Evolutionary conservation across 2,797 vertebrate genomes (phyloP), one percentile per base, ranked within the genome.

Genomic region (Bryconaethiops microstoma): DNA sequence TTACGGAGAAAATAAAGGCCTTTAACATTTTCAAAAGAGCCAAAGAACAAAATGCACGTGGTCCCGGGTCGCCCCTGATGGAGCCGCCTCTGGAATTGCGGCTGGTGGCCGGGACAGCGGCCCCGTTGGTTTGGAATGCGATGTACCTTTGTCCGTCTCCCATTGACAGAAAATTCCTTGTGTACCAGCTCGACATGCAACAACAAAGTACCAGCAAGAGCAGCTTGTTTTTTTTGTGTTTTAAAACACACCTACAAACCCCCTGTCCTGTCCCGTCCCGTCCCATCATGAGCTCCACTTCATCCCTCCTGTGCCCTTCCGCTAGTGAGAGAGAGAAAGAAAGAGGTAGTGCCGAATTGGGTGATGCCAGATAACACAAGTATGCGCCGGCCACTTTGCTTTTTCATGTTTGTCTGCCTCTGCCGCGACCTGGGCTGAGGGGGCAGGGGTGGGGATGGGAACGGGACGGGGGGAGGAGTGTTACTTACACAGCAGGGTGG

Each of bases 111-210:
- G 16, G 3, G 63, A 39, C 5, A 16, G 63, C 5, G 17, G 39
- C 19, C 59, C 68, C 57, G 48, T 74, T 74, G 0, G 62, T 23
- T 12, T n/a, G 57, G 35, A 16, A 29, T 3, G 29, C 29, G 29
- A 3, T 3, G 29, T 29, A 1, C 42, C 42, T 10, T 45, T 45
- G 9, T 45, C 42, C 42, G 2, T 35, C 23, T 35, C 63, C 9
- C 40, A 45, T 42, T n/a, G 35, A 81, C 75, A 92, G 92, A 88
- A 86, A 64, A 16, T 64, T 86, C 88, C 89, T 91, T 91, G 86
- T 91, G 81, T 81, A 81, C 89, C 86, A 67, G 83, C 91, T 90
- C 87, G 86, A 91, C 84, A 79, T 84, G 81, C 84, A 86, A 83
- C 82, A 80, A 91, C 88, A 91, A 88, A 91, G 88, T 88, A 72